Conservation (phyloP, 2,888 invertebrate species). For the Drosophila eohydei region DNA sequence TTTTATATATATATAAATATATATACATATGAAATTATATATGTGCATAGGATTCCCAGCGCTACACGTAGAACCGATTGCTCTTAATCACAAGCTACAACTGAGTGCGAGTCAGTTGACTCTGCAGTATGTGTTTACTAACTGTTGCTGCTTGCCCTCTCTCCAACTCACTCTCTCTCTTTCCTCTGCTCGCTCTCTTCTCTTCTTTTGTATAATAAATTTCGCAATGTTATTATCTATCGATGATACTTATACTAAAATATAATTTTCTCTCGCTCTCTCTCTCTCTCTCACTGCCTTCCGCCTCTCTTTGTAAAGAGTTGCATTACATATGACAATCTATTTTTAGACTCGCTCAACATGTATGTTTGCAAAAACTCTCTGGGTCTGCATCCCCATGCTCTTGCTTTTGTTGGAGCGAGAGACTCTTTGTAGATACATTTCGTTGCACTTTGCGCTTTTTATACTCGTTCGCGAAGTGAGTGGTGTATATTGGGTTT, state of each 20-base stretch:
- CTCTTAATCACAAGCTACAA: not conserved
- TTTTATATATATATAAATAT: not conserved
- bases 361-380: not conserved
- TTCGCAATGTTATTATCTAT: not conserved
- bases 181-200: not conserved
- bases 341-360: not conserved
- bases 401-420: not conserved
- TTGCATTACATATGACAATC: not conserved
- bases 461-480: too few relatives aligned
- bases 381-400: not conserved
- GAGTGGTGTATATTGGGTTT: not conserved
- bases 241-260: not conserved
- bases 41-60: not conserved
- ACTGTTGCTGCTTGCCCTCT: not conserved
- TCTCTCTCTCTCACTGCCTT: not conserved
- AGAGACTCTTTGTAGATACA: not conserved
- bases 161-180: not conserved
- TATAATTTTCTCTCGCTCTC: not conserved
- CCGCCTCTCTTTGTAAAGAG: not conserved
- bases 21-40: not conserved
- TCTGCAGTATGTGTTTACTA: not conserved
- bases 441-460: not conserved
- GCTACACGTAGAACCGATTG: constrained; percentile 4
- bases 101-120: constrained; percentile 9
- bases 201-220: not conserved